Evolutionary conservation across 2,113 vertebrate genomes (phyloP), one percentile per base, ranked within the genome.

Genomic region (Mormoops blainvillei): DNA sequence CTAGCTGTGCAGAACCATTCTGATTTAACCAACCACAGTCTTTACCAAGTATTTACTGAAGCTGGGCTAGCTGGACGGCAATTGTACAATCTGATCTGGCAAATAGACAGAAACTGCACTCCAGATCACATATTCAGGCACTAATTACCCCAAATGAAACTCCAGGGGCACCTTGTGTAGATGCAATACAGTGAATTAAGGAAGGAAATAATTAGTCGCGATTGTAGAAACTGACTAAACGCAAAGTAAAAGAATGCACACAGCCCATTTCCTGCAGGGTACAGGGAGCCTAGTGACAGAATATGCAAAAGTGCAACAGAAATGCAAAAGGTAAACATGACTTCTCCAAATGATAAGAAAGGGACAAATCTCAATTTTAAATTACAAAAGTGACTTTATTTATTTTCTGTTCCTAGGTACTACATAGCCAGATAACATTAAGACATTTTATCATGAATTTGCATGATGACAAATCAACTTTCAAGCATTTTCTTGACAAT

Each of bases 351-450:
- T 14, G 26, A 33, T 33, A 67, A 78, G 13, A 91, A 90, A 93
- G 38, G n/a, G 76, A 84, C 70, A 18, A 28, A 68, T 33, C 9
- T 87, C 89, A 81, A 84, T 77, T 91, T 83, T 54, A 97, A 97
- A 86, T 96, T 98, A 98, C 78, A 98, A 98, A 98, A 98, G 90
- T 58, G 52, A 97, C 97, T 98, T 98, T 98, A 98, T 98, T 98
- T 88, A 96, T 58, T 95, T 97, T 95, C 95, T 97, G 81, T 97
- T 94, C 87, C 90, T 97, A 91, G 0, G 10, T 95, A 97, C 94
- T 97, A 98, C 87, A 97, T 38, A 71, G 93, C 91, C 97, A 96
- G 92, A 85, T 92, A 88, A 96, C 88, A 97, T 87, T 61, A 96
- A 91, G 95, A 94, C 94, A 70, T 96, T 93, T 97, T 89, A 97